Evolutionary conservation across 2,797 vertebrate genomes (phyloP).

Genomic region (Acipenser oxyrinchus): DNA sequence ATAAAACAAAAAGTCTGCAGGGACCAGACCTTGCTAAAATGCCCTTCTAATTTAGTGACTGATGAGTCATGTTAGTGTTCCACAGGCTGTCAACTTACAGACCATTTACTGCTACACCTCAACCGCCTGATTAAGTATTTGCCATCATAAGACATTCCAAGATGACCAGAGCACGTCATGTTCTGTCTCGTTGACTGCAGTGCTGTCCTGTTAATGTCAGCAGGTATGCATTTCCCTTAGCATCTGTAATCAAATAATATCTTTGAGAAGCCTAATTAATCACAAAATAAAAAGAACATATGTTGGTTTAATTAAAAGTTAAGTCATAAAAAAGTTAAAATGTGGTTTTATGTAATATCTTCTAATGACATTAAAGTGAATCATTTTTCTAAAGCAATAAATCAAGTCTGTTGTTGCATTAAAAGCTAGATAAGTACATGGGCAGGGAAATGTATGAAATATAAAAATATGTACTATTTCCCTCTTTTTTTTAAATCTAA

Average conservation of each 20-base stretch:
- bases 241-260: background rate
- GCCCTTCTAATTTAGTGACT: conserved; percentile 53
- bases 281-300: background rate
- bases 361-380: background rate
- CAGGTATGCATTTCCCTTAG: background rate
- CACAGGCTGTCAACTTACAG: conserved; percentile 51
- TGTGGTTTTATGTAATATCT: background rate
- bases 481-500: too few species aligned
- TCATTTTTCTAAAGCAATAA: background rate
- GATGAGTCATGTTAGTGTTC: conserved; percentile 54
- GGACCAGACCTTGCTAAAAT: too few species aligned
- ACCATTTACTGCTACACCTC: conserved; percentile 34
- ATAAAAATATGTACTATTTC: too few species aligned
- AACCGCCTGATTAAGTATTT: conserved; percentile 20
- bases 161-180: background rate
- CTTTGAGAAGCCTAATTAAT: background rate
- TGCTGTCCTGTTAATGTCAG: too few species aligned
- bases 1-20: too few species aligned
- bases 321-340: background rate
- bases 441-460: too few species aligned
- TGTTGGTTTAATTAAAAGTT: conserved; percentile 1
- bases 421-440: background rate
- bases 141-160: conserved; percentile 12
- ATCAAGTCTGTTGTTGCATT: background rate
- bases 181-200: conserved; percentile 9